Conservation (phyloP, 2,888 invertebrate species). For the Hoplodrina blanda region DNA sequence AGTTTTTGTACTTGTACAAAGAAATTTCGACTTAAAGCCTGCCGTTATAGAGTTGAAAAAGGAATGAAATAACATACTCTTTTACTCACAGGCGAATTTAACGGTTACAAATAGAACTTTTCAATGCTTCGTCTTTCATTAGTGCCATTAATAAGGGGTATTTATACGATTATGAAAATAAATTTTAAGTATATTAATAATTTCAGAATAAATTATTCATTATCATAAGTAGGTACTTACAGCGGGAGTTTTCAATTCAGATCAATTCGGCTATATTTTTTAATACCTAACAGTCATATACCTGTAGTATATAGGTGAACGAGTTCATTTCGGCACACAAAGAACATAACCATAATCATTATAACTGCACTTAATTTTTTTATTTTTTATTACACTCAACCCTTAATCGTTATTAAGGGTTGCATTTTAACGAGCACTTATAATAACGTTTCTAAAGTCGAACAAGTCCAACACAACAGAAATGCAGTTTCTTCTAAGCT, state of each 20-base stretch:
- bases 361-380: background rate
- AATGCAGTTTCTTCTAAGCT: background rate
- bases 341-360: background rate
- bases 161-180: background rate
- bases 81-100: conserved; percentile 60
- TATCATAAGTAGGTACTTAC: conserved; percentile 22
- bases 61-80: conserved; percentile 46
- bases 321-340: background rate
- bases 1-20: conserved; percentile 60
- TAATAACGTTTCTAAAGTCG: conserved; percentile 2
- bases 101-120: conserved; percentile 64
- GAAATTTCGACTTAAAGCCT: conserved; percentile 65
- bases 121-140: conserved; percentile 44
- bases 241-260: conserved; percentile 3
- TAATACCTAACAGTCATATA: background rate
- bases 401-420: too few species aligned
- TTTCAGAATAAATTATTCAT: conserved; percentile 23
- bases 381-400: too few species aligned
- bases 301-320: background rate
- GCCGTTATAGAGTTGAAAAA: conserved; percentile 65
- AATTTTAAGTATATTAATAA: conserved; percentile 16
- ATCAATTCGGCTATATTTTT: conserved; percentile 17
- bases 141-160: conserved; percentile 7
- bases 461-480: background rate
- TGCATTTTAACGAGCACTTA: background rate